Percentiles rank a stretch among this genome's conserved stretches.
These are phyloP conservation scores for Mesocricetus auratus DNA, from an alignment of 2,113 vertebrate genomes.

Conservation along the genomic window DNA sequence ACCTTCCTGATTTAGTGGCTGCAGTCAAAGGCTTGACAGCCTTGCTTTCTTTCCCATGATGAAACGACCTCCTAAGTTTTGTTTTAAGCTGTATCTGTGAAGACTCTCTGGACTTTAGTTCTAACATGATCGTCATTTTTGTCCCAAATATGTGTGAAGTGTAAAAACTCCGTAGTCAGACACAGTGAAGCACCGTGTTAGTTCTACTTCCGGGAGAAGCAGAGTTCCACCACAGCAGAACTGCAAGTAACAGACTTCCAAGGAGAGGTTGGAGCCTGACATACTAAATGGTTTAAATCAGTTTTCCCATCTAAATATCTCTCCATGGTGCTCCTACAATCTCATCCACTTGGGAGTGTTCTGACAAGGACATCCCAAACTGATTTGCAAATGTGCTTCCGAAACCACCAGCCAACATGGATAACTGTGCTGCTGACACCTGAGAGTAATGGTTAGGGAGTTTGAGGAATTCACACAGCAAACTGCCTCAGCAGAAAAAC, in stretches of 20 bases:
- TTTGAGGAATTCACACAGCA: not conserved
- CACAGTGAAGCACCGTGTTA: not conserved
- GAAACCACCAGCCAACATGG: not conserved
- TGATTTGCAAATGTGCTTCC: not conserved
- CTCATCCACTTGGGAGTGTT: not conserved
- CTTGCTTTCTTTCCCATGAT: not conserved
- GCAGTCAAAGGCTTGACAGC: not conserved
- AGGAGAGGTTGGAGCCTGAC: not conserved
- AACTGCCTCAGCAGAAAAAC: not conserved
- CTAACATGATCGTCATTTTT: not conserved
- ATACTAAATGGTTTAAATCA: not conserved
- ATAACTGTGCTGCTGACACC: not conserved
- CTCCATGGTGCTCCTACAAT: not conserved
- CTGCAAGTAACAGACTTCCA: not conserved
- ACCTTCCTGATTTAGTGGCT: not conserved
- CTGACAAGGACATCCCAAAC: not conserved
- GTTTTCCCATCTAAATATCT: not conserved
- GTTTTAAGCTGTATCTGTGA: not conserved
- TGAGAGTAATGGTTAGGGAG: not conserved
- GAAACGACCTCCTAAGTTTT: not conserved
- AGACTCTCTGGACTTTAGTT: slow-evolving; percentile 9
- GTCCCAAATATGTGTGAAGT: not conserved
- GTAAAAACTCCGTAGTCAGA: not conserved
- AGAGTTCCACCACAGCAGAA: not conserved
- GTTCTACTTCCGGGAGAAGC: not conserved